Conservation (phyloP, 2,888 invertebrate species). For the Clusia tigrina region DNA sequence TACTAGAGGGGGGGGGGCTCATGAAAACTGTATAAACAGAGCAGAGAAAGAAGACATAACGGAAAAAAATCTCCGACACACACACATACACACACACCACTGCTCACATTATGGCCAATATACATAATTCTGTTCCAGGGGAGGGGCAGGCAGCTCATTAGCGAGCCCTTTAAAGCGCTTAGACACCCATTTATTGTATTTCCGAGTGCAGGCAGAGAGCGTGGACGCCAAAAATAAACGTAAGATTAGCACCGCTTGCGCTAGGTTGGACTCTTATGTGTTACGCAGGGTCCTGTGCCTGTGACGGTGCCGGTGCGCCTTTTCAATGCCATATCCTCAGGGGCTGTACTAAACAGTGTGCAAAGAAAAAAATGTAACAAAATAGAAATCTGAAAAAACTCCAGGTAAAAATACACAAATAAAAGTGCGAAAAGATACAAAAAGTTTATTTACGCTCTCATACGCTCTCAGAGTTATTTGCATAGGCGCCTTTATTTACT, state of each 20-base stretch:
- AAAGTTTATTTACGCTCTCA: too few species aligned
- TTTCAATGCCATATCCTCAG: slow-evolving; percentile 22
- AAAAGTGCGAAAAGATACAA: too few species aligned
- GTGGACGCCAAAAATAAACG: slow-evolving; percentile 32
- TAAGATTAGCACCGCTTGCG: slow-evolving; percentile 32
- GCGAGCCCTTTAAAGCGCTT: neutral
- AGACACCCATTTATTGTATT: slow-evolving; percentile 13
- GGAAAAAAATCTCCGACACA: neutral
- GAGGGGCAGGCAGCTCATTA: neutral
- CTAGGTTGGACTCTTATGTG: neutral
- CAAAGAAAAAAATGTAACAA: too few species aligned
- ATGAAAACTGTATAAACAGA: slow-evolving; percentile 8
- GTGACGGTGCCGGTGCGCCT: slow-evolving; percentile 9
- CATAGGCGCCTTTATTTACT: too few species aligned
- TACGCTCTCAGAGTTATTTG: too few species aligned
- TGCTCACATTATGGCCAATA: neutral
- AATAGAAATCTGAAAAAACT: neutral
- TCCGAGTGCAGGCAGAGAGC: neutral
- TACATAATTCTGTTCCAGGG: neutral
- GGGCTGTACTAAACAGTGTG: too few species aligned
- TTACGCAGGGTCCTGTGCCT: too few species aligned
- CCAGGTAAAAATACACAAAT: too few species aligned
- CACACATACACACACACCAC: slow-evolving; percentile 3
- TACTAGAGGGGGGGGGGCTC: neutral
- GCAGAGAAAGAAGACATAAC: slow-evolving; percentile 2